Conservation (phyloP, 2,113 vertebrate genomes). For the Hiodon alosoides region DNA sequence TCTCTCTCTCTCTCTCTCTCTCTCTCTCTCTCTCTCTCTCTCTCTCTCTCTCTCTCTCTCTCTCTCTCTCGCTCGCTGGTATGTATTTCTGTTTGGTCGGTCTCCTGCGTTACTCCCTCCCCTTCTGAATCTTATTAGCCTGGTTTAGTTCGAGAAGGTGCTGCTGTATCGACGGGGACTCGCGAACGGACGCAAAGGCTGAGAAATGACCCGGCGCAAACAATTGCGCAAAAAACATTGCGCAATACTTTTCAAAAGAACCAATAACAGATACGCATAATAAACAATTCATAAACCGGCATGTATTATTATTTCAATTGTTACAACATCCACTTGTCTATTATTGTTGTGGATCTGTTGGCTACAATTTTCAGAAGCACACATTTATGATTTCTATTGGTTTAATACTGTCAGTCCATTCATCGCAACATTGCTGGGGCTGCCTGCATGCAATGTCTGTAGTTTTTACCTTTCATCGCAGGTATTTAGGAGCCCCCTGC, state of each 20-base stretch:
- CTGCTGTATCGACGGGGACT: constrained; percentile 1
- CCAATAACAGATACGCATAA: neutral
- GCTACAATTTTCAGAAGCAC: neutral
- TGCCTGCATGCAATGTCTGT: neutral
- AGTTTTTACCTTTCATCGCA: neutral
- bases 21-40: neutral
- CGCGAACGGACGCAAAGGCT: neutral
- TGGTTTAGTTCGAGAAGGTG: constrained; percentile 36
- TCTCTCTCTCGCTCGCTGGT: constrained; percentile 15
- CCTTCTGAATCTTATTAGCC: constrained; percentile 42
- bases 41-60: constrained; percentile 13
- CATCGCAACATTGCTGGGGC: no score
- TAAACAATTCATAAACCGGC: neutral
- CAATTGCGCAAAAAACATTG: neutral
- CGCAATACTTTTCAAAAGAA: no score
- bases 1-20: no score
- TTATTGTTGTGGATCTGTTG: neutral
- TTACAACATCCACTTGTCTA: neutral
- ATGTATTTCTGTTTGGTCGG: constrained; percentile 32
- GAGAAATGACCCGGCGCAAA: neutral
- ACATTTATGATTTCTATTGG: neutral
- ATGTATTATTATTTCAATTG: neutral
- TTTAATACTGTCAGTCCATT: neutral
- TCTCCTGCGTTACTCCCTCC: constrained; percentile 25
- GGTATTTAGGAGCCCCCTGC: constrained; percentile 29